A percentile compares a stretch with the other conserved stretches of the same genome.
Evolutionary conservation across 2,113 vertebrate genomes (phyloP).

Genomic region (Gavia stellata): DNA sequence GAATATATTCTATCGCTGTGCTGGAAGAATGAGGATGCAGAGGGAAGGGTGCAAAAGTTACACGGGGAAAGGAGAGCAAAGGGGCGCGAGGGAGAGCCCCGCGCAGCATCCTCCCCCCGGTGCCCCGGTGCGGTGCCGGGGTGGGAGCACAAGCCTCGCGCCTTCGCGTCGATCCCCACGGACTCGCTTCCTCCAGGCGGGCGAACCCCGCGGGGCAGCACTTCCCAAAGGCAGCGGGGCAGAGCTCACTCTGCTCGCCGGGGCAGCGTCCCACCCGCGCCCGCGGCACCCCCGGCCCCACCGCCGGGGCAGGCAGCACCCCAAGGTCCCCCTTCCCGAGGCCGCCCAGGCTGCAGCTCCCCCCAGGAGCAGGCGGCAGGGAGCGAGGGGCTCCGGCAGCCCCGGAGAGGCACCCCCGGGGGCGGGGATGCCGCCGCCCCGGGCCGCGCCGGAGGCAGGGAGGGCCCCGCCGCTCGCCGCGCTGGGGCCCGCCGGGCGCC

Average conservation of each 20-base stretch:
- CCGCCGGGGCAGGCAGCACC: no score
- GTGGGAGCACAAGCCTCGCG: rapidly evolving
- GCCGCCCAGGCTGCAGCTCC: background rate
- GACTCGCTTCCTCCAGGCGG: rapidly evolving
- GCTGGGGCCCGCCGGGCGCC: background rate
- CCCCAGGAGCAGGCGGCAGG: no score
- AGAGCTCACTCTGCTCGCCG: background rate
- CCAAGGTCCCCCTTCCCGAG: background rate
- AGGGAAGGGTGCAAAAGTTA: background rate
- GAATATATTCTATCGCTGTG: background rate
- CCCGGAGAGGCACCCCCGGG: background rate
- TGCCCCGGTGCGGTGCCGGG: rapidly evolving
- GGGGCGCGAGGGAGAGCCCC: rapidly evolving
- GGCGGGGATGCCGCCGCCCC: background rate
- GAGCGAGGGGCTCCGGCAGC: background rate
- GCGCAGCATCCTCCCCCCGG: background rate
- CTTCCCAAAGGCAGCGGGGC: background rate
- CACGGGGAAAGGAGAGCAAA: rapidly evolving
- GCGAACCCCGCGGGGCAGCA: rapidly evolving
- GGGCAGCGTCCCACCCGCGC: background rate
- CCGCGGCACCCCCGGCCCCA: rapidly evolving
- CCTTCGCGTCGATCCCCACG: rapidly evolving
- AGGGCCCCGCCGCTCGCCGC: background rate
- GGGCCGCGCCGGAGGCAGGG: no score
- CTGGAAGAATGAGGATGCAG: background rate